Percentiles rank a stretch among this genome's conserved stretches.
Conservation (phyloP, 2,797 vertebrate genomes). For the Falco columbarius region DNA sequence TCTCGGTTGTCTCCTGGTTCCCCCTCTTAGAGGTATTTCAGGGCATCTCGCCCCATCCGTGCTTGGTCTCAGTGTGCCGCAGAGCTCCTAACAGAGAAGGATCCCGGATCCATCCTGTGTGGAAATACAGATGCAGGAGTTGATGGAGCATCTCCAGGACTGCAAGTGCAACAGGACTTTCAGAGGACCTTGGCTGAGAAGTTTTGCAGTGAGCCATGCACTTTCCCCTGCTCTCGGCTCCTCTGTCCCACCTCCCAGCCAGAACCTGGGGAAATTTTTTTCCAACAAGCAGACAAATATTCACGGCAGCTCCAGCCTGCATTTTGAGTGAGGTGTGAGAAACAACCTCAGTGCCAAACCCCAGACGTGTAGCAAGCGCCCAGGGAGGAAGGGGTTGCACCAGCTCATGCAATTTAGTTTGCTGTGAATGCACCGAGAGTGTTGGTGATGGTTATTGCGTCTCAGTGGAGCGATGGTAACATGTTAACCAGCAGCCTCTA, state of each 20-base stretch:
- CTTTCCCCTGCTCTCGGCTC: not conserved
- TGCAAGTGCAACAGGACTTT: not conserved
- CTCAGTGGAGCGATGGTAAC: not conserved
- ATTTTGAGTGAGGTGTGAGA: not conserved
- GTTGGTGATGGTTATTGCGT: accelerated
- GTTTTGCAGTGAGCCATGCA: not conserved
- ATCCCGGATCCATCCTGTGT: not conserved
- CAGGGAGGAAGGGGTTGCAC: not conserved
- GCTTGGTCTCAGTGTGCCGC: not conserved
- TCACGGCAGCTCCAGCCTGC: not conserved
- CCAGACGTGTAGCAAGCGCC: accelerated
- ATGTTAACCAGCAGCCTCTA: not conserved
- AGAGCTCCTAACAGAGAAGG: not conserved
- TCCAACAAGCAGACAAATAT: not conserved
- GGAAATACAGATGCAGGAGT: not conserved
- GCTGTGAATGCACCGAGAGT: not conserved
- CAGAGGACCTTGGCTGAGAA: not conserved
- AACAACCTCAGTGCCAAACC: not conserved
- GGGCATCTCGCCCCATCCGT: not conserved
- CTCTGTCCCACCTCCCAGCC: not conserved
- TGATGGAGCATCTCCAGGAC: not conserved
- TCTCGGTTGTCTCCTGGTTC: not conserved
- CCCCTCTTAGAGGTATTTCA: not conserved
- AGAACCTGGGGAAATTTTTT: not conserved
- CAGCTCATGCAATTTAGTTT: not conserved